Evolutionary conservation across 2,113 vertebrate species (phyloP), one percentile per base, ranked within the genome.

Genomic region (Petrocephalus zakoni): DNA sequence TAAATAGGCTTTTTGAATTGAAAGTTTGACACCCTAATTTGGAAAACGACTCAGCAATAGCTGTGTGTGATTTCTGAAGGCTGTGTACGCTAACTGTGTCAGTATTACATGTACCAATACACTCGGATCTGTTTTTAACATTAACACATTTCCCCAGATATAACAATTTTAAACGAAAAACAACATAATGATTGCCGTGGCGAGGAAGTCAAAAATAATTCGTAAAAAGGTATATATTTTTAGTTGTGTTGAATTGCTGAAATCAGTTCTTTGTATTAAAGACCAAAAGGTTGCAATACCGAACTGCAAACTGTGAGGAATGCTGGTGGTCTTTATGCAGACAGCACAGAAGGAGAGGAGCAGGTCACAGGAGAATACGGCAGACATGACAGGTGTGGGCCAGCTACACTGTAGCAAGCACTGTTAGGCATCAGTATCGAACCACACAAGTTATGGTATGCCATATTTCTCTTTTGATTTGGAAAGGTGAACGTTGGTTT

Each of bases 21-120:
- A 56, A 42, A 87, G 64, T 21, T 81, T 37, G 78, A 82, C 72
- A 55, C 19, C 11, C 37, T 37, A 8, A 25, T 56, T 83, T 58
- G 55, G 51, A 22, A 88, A 78, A 87, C 56, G 87, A 88, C 75
- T 11, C 46, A 52, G n/a, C 42, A 19, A 17, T 87, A 83, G 53
- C 29, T 29, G 2, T 46, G 51, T 47, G 37, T 9, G 6, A 21
- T 82, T 47, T 22, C 78, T 82, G 34, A 82, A 82, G 19, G 78
- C 46, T 82, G 1, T 47, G 11, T 42, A 49, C 1, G 9, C 49
- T 83, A 22, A 83, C 68, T 75, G 78, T 64, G n/a, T 64, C 61
- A 64, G 61, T 42, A 83, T 49, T 83, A 49, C 37, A 83, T n/a
- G 78, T 19, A 47, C 37, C 4, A 21, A 83, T 17, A 49, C 37